These are phyloP conservation scores for Tetragnatha versicolor DNA, from an alignment of 1,140 invertebrate species.

Conservation along the genomic window DNA sequence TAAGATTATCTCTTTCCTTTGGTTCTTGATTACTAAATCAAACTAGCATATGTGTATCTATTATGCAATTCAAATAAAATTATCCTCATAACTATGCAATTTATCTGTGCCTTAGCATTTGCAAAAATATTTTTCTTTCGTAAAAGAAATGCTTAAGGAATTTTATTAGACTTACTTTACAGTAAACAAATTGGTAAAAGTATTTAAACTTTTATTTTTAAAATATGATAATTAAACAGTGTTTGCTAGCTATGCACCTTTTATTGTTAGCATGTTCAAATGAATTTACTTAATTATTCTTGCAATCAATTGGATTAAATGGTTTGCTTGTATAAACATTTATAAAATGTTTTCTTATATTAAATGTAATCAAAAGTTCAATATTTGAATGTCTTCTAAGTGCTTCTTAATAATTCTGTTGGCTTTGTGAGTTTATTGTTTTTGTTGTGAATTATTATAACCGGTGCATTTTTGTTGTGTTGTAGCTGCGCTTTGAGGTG, in stretches of 20 bases:
- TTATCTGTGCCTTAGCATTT: no score
- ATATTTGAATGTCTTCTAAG: background rate
- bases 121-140: no score
- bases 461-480: slow-evolving; percentile 54
- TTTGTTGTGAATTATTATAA: slow-evolving; percentile 51
- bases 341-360: slow-evolving; percentile 19
- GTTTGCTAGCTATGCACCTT: background rate
- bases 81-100: no score
- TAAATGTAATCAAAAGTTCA: slow-evolving; percentile 32
- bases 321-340: background rate
- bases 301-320: background rate
- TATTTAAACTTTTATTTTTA: no score
- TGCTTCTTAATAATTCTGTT: slow-evolving; percentile 39
- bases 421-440: slow-evolving; percentile 38
- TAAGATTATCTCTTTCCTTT: no score
- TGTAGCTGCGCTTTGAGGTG: slow-evolving; percentile 51
- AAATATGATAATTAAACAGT: no score
- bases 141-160: no score
- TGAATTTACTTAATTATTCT: background rate
- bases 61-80: no score
- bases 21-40: no score
- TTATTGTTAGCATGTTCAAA: background rate
- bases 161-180: no score
- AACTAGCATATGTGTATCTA: no score
- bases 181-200: no score